Conservation (phyloP, 2,113 vertebrate species). For the Galeopterus variegatus region DNA sequence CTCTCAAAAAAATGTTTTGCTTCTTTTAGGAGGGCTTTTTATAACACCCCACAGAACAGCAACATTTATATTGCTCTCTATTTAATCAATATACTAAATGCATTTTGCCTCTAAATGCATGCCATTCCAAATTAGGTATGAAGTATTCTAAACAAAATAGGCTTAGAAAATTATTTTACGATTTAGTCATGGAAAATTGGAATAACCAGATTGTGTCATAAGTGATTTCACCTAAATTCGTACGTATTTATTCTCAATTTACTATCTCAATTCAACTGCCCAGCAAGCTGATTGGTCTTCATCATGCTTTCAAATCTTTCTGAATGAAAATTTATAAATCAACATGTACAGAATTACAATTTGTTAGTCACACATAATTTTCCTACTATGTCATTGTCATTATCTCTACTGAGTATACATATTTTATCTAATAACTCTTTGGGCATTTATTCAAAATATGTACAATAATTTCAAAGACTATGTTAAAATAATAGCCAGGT, state of each 20-base stretch:
- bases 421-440: background rate
- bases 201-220: background rate
- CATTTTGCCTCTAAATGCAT: background rate
- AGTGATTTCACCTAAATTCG: background rate
- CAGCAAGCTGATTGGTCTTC: background rate
- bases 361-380: background rate
- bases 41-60: background rate
- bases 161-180: background rate
- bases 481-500: background rate
- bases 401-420: background rate
- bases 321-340: background rate
- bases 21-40: background rate
- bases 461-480: background rate
- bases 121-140: background rate
- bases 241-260: background rate
- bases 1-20: background rate
- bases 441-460: background rate
- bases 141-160: background rate
- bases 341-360: background rate
- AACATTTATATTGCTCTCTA: background rate
- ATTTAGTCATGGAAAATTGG: background rate
- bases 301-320: slow-evolving; percentile 43
- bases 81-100: background rate
- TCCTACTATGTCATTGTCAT: background rate
- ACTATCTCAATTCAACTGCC: background rate